These are phyloP conservation scores for Cyanoramphus novaezelandiae DNA, from an alignment of 2,113 vertebrate genomes.

Conservation along the genomic window DNA sequence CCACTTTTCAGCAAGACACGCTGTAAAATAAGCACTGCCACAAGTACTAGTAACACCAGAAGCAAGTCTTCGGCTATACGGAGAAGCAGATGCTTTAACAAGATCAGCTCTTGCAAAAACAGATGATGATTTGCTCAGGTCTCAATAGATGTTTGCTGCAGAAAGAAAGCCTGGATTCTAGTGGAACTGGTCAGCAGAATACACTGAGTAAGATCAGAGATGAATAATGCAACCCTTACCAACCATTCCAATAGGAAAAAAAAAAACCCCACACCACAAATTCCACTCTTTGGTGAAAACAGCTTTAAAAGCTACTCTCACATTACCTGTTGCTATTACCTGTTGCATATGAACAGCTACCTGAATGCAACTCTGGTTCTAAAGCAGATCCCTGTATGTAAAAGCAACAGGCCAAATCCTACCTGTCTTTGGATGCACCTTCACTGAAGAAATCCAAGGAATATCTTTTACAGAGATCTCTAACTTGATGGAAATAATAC, in stretches of 20 bases:
- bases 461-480: background rate
- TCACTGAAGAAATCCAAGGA: background rate
- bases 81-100: background rate
- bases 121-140: background rate
- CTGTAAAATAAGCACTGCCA: background rate
- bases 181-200: background rate
- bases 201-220: background rate
- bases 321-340: background rate
- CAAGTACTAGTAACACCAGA: background rate
- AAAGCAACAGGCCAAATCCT: background rate
- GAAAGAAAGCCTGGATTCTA: background rate
- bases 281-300: background rate
- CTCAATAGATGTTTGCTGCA: background rate
- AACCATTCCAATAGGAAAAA: background rate
- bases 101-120: background rate
- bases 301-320: background rate
- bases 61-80: background rate
- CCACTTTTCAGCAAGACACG: background rate
- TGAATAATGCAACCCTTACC: background rate
- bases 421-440: background rate
- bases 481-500: background rate
- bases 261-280: background rate
- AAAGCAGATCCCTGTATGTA: background rate
- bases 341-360: background rate
- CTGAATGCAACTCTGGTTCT: background rate